Conservation (phyloP, 2,113 vertebrate species). For the Laterallus jamaicensis region DNA sequence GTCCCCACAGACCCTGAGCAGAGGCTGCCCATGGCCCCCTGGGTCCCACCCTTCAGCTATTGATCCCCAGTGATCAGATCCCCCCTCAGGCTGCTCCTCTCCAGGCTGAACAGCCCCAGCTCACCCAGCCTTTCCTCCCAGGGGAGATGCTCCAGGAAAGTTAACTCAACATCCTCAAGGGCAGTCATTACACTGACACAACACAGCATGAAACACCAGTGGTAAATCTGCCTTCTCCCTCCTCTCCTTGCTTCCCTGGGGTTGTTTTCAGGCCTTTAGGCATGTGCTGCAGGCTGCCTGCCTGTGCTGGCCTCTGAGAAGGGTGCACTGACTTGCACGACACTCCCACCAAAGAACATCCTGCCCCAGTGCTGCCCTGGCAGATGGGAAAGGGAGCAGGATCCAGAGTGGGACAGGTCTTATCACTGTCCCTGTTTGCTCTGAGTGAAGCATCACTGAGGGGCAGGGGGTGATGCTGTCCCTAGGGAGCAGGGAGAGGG, state of each 20-base stretch:
- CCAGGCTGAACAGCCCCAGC: too few species aligned
- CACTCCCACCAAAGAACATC: not conserved
- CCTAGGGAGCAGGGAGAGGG: rapidly evolving
- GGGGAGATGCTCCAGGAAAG: not conserved
- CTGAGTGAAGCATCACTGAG: rapidly evolving
- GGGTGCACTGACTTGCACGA: not conserved
- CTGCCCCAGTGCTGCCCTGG: not conserved
- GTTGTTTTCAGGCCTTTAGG: not conserved
- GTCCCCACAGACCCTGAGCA: too few species aligned
- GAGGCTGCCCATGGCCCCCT: too few species aligned
- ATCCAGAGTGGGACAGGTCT: not conserved
- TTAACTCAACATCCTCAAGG: rapidly evolving
- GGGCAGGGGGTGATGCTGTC: rapidly evolving
- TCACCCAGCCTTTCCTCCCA: too few species aligned
- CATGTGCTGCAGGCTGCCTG: not conserved
- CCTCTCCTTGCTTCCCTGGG: not conserved
- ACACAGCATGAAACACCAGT: rapidly evolving
- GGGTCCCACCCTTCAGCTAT: too few species aligned
- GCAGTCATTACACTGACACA: rapidly evolving
- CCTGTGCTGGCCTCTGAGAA: not conserved
- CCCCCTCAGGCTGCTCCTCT: too few species aligned
- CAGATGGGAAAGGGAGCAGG: not conserved
- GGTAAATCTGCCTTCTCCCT: not conserved
- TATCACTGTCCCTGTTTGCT: not conserved
- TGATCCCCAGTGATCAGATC: too few species aligned